Conservation (phyloP, 2,888 invertebrate species). For the Junonia oenone region DNA sequence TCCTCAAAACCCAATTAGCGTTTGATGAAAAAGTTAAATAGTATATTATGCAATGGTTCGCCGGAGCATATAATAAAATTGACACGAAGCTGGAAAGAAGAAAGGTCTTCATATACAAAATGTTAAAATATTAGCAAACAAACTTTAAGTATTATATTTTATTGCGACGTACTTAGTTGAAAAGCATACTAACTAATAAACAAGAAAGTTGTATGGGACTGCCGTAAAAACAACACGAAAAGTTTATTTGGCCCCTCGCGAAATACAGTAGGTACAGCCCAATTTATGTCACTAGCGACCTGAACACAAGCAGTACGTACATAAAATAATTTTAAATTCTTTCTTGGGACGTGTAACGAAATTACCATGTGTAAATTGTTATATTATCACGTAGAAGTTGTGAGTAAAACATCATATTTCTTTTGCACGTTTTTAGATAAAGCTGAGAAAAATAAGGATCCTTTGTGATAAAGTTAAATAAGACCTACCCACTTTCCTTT, state of each 20-base stretch:
- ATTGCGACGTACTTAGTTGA: too few relatives aligned
- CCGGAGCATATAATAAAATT: too few relatives aligned
- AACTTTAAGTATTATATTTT: too few relatives aligned
- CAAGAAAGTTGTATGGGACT: background rate
- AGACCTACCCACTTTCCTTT: background rate
- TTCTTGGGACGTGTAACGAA: background rate
- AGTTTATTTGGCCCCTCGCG: conserved; percentile 11
- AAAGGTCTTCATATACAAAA: too few relatives aligned
- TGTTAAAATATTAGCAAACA: too few relatives aligned
- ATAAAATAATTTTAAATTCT: background rate
- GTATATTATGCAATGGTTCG: too few relatives aligned
- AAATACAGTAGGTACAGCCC: conserved; percentile 2
- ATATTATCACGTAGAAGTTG: background rate
- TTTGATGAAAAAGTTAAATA: too few relatives aligned
- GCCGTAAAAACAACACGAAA: conserved; percentile 1
- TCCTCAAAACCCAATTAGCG: too few relatives aligned
- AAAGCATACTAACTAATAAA: background rate
- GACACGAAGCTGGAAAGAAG: too few relatives aligned
- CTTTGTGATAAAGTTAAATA: background rate
- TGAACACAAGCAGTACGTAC: conserved; percentile 3
- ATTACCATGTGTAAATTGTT: background rate
- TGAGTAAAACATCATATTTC: background rate
- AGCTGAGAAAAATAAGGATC: background rate
- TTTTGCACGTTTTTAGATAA: background rate
- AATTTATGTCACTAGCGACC: conserved; percentile 12